Evolutionary conservation across 2,797 vertebrate genomes (phyloP).

Genomic region (Xerus rutilus): DNA sequence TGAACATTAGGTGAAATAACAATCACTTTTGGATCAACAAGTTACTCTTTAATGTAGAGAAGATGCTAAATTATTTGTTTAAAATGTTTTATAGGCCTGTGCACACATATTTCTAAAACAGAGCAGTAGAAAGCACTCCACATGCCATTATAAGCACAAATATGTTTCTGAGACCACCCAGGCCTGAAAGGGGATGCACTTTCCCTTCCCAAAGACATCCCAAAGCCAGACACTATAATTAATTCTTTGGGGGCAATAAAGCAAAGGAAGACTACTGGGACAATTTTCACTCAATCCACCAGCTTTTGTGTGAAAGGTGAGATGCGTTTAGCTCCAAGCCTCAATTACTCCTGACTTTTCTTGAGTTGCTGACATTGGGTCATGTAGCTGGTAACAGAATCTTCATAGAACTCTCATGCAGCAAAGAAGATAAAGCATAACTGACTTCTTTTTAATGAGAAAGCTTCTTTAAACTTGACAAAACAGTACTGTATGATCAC

Average conservation of each 20-base stretch:
- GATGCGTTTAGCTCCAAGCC: constrained; percentile 74
- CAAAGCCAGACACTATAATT: constrained; percentile 73
- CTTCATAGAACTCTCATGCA: constrained; percentile 50
- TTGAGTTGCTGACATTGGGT: constrained; percentile 55
- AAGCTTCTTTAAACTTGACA: constrained; percentile 73
- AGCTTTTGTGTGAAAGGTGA: constrained; percentile 67
- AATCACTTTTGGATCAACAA: constrained; percentile 17
- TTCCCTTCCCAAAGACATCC: constrained; percentile 67
- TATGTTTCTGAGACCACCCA: constrained; percentile 60
- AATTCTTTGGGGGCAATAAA: constrained; percentile 69
- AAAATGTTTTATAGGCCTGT: constrained; percentile 1
- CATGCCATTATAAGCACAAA: constrained; percentile 48
- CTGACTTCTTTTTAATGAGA: constrained; percentile 65
- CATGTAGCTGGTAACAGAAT: not conserved
- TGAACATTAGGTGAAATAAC: not conserved
- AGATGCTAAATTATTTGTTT: constrained; percentile 66
- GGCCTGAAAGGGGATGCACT: not conserved
- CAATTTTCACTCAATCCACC: constrained; percentile 56
- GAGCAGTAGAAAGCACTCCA: not conserved
- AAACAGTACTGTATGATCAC: constrained; percentile 73
- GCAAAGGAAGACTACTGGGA: constrained; percentile 56
- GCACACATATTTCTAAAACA: constrained; percentile 44
- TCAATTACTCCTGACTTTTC: constrained; percentile 66
- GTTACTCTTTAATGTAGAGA: not conserved
- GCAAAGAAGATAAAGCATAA: not conserved